Evolutionary conservation across 2,888 invertebrate species (phyloP).

Genomic region (Carcina quercana): DNA sequence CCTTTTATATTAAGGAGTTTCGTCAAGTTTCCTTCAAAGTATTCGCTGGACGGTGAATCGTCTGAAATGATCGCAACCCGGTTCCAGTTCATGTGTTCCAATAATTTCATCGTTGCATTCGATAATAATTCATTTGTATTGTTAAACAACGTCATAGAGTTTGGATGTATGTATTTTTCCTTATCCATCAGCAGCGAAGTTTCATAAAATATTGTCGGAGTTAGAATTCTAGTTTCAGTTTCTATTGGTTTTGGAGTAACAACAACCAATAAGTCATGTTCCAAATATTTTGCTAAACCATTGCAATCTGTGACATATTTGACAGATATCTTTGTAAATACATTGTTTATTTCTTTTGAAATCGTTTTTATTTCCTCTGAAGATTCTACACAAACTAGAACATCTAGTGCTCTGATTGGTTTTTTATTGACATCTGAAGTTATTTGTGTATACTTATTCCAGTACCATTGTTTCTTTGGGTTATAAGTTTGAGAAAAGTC

Average conservation of each 20-base stretch:
- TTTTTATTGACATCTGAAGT: background rate
- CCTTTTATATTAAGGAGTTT: constrained; percentile 17
- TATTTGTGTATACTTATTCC: background rate
- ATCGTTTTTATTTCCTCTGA: too few relatives aligned
- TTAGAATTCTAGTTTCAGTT: background rate
- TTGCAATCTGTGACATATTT: constrained; percentile 1
- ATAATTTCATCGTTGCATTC: constrained; percentile 16
- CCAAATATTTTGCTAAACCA: background rate
- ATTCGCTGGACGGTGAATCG: constrained; percentile 21
- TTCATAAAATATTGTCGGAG: constrained; percentile 20
- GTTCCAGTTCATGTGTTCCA: constrained; percentile 21
- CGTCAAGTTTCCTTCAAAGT: constrained; percentile 23
- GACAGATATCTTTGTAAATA: background rate
- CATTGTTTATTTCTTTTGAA: background rate
- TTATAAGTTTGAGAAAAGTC: background rate
- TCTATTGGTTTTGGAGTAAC: constrained; percentile 4
- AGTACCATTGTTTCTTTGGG: background rate
- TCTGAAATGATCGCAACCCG: constrained; percentile 35
- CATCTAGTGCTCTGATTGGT: background rate
- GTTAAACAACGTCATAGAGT: constrained; percentile 5
- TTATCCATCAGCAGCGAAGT: constrained; percentile 9
- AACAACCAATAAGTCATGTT: constrained; percentile 1
- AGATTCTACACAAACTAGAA: background rate
- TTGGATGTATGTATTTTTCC: constrained; percentile 8
- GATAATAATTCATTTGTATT: constrained; percentile 3